Percentiles rank a stretch among this genome's conserved stretches.
Conservation (phyloP, 1,140 invertebrate species). For the Philopotamus ludificatus region DNA sequence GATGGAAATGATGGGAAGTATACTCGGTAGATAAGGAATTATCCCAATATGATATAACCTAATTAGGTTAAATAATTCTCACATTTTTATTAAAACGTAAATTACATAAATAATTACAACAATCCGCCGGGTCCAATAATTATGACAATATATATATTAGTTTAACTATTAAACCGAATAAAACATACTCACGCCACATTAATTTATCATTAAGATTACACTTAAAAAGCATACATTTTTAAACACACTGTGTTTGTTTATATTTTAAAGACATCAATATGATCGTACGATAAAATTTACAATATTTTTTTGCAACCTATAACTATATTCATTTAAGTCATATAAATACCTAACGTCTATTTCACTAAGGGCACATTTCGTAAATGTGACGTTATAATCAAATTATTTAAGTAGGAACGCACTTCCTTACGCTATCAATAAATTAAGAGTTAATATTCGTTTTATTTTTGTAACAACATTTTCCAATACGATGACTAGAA, state of each 20-base stretch:
- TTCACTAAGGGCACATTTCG: too few species aligned
- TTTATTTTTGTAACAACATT: neutral
- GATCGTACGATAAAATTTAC: too few species aligned
- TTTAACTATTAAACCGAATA: too few species aligned
- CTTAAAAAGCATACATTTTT: slow-evolving; percentile 1
- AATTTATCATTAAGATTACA: neutral
- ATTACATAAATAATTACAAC: neutral
- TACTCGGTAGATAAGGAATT: too few species aligned
- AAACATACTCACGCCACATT: neutral
- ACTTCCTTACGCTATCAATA: slow-evolving; percentile 19
- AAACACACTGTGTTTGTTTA: slow-evolving; percentile 11
- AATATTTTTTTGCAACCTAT: too few species aligned
- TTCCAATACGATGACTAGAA: slow-evolving; percentile 12
- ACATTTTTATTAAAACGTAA: neutral
- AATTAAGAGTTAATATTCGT: slow-evolving; percentile 1
- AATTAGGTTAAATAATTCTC: too few species aligned
- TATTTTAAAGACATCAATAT: slow-evolving; percentile 3
- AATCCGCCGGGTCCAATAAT: neutral
- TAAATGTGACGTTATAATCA: too few species aligned
- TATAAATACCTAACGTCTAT: too few species aligned
- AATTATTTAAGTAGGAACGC: slow-evolving; percentile 16
- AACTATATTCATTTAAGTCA: too few species aligned
- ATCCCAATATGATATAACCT: too few species aligned
- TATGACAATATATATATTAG: neutral
- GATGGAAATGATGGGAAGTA: too few species aligned